Conservation (phyloP, 2,113 vertebrate species). For the Anolis sagrei region DNA sequence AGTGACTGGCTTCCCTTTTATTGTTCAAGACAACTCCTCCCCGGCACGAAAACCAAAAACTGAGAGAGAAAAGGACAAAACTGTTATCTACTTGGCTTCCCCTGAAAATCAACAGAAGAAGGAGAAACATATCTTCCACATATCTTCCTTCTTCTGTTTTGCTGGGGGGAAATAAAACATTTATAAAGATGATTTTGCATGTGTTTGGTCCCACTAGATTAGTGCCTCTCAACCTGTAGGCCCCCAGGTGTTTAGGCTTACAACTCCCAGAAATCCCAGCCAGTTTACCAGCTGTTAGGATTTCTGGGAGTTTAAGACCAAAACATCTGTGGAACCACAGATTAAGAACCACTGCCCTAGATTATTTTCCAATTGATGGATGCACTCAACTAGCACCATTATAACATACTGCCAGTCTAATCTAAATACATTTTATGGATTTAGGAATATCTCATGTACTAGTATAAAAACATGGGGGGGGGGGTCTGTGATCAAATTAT, state of each 20-base stretch:
- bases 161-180: background rate
- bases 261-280: no score
- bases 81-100: background rate
- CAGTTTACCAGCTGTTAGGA: no score
- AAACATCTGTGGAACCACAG: no score
- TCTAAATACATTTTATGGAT: background rate
- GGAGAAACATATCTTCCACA: background rate
- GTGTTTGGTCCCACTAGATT: background rate
- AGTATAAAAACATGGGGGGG: rapidly evolving
- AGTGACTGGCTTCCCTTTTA: background rate
- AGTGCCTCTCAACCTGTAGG: no score
- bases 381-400: background rate
- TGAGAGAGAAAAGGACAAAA: background rate
- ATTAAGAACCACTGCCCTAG: no score
- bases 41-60: background rate
- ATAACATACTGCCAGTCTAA: background rate
- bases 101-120: background rate
- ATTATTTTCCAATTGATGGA: background rate
- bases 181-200: background rate
- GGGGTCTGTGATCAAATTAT: background rate
- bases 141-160: background rate
- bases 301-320: no score
- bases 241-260: no score
- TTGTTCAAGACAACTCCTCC: background rate
- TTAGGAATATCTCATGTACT: background rate